A percentile compares a stretch with the other conserved stretches of the same genome.
Conservation (phyloP, 2,797 vertebrate species). For the Champsocephalus esox region DNA sequence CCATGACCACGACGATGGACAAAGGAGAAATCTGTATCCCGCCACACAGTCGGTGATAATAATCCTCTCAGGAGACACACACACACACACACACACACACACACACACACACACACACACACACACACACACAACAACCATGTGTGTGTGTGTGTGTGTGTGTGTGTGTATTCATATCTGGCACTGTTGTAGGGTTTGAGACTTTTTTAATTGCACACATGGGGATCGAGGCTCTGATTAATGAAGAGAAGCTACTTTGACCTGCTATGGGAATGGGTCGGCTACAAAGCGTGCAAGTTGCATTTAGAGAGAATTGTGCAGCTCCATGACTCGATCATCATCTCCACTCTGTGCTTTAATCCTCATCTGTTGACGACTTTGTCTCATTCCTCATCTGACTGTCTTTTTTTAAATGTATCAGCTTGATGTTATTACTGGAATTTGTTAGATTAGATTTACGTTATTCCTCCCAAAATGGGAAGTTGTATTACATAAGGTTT, state of each 20-base stretch:
- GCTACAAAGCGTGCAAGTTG: slow-evolving; percentile 21
- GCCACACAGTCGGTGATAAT: neutral
- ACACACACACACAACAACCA: too few relatives aligned
- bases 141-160: neutral
- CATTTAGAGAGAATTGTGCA: slow-evolving; percentile 25
- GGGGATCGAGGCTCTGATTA: slow-evolving; percentile 62
- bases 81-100: slow-evolving; percentile 10
- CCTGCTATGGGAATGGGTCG: slow-evolving; percentile 43
- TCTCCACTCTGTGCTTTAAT: neutral
- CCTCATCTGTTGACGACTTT: neutral
- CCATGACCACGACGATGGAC: neutral
- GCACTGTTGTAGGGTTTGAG: slow-evolving; percentile 24
- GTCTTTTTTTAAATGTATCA: too few relatives aligned
- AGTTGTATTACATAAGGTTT: too few relatives aligned
- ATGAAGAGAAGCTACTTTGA: slow-evolving; percentile 40
- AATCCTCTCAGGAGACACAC: slow-evolving; percentile 14
- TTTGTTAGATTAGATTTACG: too few relatives aligned
- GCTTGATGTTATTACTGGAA: neutral
- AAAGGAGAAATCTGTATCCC: neutral
- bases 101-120: too few relatives aligned
- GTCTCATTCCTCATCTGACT: neutral
- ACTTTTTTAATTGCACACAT: slow-evolving; percentile 63
- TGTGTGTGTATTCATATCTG: slow-evolving; percentile 17
- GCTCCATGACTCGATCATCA: neutral
- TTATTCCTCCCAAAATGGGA: too few relatives aligned